Evolutionary conservation across 2,888 invertebrate genomes (phyloP), one percentile per base, ranked within the genome.

Genomic region (Oegoconia quadripuncta): DNA sequence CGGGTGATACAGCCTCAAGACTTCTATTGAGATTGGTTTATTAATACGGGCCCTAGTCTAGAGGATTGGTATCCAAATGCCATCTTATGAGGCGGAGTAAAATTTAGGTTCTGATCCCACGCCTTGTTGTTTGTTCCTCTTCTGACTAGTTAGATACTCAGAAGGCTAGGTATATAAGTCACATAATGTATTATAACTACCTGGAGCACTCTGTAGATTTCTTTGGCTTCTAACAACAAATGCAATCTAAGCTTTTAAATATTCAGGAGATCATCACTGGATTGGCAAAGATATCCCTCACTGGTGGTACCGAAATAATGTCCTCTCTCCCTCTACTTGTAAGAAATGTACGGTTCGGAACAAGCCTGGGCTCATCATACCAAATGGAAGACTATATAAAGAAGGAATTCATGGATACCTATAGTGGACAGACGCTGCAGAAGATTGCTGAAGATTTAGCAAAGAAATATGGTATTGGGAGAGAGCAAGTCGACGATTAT

Each of bases 291-390:
- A 90, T 98, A 34, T 93, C 94, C 3, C 78, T 99, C 26, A 92
- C 97, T 12, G 98, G 98, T 25, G 98, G 99, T 1, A 91, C 93
- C 20, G 99, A 99, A 60, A 95, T 93, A 64, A 99, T 99, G 99
- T 96, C 96, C 3, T 92, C 95, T 59, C 77, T 93, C 5, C 99
- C 99, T 0, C 95, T 93, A 68, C 88, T 93, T 14, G 93, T 95
- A 0, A 89, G 98, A 39, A 93, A 94, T 59, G 86, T 95, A n/a
- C 90, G 98, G 23, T 98, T 96, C 74, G 98, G 98, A 3, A 93
- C 95, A 5, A 87, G 91, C 1, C 84, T 99, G 1, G 98, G 98
- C 1, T 77, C 83, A 12, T 91, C 92, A 34, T 90, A 92, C 39
- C 80, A 89, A 58, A 74, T 98, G 25, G 98, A 98, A 80, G 98